Conservation (phyloP, 2,888 invertebrate genomes). For the Colostygia pectinataria region DNA sequence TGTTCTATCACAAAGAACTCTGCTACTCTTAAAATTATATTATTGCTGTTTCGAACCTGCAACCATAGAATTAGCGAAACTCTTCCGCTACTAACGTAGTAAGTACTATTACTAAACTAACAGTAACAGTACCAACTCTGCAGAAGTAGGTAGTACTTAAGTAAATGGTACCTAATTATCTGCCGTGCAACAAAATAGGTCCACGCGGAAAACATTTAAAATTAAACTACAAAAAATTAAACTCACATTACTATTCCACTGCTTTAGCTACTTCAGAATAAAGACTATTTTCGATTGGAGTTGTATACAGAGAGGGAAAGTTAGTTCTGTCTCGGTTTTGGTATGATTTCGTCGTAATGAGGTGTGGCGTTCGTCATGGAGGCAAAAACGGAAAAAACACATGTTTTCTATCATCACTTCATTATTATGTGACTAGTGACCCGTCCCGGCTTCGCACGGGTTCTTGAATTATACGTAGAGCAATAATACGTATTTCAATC, state of each 20-base stretch:
- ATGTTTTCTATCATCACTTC: constrained; percentile 54
- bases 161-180: constrained; percentile 5
- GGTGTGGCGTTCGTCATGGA: constrained; percentile 56
- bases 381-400: constrained; percentile 41
- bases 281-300: constrained; percentile 4
- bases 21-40: too few species aligned
- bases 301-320: neutral
- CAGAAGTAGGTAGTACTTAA: too few species aligned
- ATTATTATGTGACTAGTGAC: too few species aligned
- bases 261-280: neutral
- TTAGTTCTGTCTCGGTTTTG: constrained; percentile 6
- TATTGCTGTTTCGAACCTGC: too few species aligned
- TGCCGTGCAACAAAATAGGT: neutral
- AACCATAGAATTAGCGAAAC: too few species aligned
- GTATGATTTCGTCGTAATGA: constrained; percentile 51
- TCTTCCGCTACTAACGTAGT: too few species aligned
- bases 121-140: too few species aligned
- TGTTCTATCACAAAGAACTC: too few species aligned
- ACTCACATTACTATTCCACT: neutral
- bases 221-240: neutral
- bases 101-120: too few species aligned
- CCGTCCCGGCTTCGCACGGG: too few species aligned
- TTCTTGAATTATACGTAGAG: too few species aligned
- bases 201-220: constrained; percentile 22
- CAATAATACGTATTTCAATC: too few species aligned